Percentiles rank a stretch among this genome's conserved stretches.
phyloP scores from a whole-genome alignment of 2,888 invertebrate genomes.

The Prostheceraeus crozeri region DNA sequence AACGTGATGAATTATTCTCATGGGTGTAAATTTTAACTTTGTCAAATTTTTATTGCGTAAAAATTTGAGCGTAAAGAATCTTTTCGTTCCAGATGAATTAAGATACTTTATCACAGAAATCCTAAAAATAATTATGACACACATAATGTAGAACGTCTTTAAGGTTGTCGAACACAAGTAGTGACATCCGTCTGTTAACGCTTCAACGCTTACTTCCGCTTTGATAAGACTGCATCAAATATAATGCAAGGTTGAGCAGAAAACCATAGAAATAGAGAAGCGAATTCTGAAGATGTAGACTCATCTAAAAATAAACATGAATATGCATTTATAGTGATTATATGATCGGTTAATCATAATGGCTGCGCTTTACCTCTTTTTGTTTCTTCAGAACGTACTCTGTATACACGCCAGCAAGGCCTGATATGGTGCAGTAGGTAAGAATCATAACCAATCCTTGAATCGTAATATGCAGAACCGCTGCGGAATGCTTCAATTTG shows the following conservation, averaged over 20 bases:
- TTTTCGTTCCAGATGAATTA: too few relatives aligned
- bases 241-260: conserved; percentile 43
- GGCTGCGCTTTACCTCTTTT: conserved; percentile 41
- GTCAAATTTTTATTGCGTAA: too few relatives aligned
- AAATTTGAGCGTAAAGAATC: too few relatives aligned
- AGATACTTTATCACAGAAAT: too few relatives aligned
- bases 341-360: not conserved
- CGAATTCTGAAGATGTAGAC: conserved; percentile 52
- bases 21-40: too few relatives aligned
- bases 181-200: conserved; percentile 38
- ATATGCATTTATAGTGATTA: not conserved
- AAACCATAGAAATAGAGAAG: conserved; percentile 51
- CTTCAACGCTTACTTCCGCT: conserved; percentile 42
- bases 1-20: too few relatives aligned
- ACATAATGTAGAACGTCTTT: too few relatives aligned
- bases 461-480: conserved; percentile 47
- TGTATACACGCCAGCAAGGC: conserved; percentile 54
- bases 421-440: conserved; percentile 50
- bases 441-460: conserved; percentile 51
- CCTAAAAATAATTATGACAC: too few relatives aligned
- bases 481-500: not conserved
- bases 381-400: conserved; percentile 53
- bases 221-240: not conserved
- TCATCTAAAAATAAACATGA: conserved; percentile 44
- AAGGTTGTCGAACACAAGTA: too few relatives aligned